These are phyloP conservation scores for Aptenodytes patagonicus DNA, from an alignment of 2,113 vertebrate genomes.

Conservation along the genomic window DNA sequence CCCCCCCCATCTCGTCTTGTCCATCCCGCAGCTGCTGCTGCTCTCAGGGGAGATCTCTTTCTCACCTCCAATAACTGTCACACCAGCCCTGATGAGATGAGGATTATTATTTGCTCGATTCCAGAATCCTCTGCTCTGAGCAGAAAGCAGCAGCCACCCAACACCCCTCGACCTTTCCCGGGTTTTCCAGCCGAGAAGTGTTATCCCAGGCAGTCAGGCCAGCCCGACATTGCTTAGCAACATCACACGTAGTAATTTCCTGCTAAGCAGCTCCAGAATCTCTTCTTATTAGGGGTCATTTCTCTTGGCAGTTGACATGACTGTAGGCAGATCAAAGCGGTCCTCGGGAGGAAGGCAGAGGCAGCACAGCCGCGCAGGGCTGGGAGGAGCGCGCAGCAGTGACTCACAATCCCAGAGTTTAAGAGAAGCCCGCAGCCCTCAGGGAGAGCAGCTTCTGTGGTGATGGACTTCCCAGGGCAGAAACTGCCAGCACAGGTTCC, in stretches of 20 bases:
- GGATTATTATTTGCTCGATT: not conserved
- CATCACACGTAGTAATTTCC: slow-evolving; percentile 12
- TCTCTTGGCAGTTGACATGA: not conserved
- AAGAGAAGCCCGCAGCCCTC: not conserved
- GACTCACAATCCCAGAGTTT: not conserved
- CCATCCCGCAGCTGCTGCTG: not conserved
- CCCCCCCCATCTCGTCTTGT: accelerated
- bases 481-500: not conserved
- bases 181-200: not conserved
- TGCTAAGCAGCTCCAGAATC: slow-evolving; percentile 11
- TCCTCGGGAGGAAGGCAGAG: not conserved
- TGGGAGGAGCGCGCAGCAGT: accelerated
- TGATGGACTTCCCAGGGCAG: not conserved
- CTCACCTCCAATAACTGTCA: not conserved
- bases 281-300: not conserved
- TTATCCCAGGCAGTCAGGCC: not conserved
- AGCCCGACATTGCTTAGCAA: slow-evolving; percentile 57
- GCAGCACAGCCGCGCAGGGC: accelerated
- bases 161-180: not conserved
- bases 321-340: not conserved
- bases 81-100: not conserved
- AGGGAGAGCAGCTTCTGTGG: not conserved
- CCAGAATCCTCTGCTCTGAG: not conserved
- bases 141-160: not conserved
- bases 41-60: not conserved